Percentiles rank a stretch among this genome's conserved stretches.
Evolutionary conservation across 2,797 vertebrate species (phyloP).

Genomic region (Cyclura pinguis): DNA sequence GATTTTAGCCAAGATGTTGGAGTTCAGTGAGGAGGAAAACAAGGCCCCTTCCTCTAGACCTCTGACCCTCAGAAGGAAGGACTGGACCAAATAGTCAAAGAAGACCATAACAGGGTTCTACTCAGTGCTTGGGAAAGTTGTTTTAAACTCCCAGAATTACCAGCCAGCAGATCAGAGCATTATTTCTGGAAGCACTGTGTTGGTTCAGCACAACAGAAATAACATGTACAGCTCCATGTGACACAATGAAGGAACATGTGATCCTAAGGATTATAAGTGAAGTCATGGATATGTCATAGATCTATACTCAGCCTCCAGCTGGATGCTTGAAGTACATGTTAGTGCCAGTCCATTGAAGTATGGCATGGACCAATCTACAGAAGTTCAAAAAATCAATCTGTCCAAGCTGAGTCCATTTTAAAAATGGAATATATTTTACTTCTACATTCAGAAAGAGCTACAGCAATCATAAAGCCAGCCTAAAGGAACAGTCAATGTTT

Average conservation of each 20-base stretch:
- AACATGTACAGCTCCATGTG: no score
- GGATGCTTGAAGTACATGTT: neutral
- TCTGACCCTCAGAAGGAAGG: no score
- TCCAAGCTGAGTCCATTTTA: neutral
- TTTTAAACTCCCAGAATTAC: no score
- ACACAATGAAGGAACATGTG: neutral
- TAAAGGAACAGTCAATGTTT: constrained; percentile 60
- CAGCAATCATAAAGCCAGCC: constrained; percentile 48
- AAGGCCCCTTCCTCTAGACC: neutral
- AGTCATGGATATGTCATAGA: neutral
- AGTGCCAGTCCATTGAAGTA: no score
- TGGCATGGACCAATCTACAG: constrained; percentile 28
- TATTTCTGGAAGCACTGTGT: no score
- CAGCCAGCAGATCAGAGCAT: no score
- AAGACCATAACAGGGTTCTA: neutral
- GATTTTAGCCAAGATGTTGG: neutral
- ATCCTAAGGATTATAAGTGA: neutral
- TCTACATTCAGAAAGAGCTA: constrained; percentile 52
- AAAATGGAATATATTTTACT: constrained; percentile 28
- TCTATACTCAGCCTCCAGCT: neutral
- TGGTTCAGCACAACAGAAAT: neutral
- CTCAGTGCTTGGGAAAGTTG: no score
- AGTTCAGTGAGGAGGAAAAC: neutral
- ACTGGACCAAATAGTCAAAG: neutral
- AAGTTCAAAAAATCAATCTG: constrained; percentile 24